Base-by-base conservation (phyloP, 2,888 invertebrate genomes). In the Pasiphila rectangulata region DNA sequence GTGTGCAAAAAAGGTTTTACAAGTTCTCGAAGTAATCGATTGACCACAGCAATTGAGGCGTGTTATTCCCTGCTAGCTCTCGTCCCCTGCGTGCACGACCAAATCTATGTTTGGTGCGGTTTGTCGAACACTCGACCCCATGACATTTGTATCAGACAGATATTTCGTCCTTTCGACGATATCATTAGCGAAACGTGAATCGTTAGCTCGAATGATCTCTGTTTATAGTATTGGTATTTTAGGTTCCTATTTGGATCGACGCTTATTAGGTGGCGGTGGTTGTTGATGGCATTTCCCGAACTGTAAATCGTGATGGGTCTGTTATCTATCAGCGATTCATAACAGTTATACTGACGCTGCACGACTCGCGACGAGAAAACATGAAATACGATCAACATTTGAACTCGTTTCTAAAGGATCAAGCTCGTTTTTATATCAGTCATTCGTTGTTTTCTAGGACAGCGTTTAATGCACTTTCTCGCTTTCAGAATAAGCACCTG, bases 141-240 rank as follows among this genome's bases (percentile, higher is more conserved):
- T 45, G 56, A 35, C 58, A 54, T 54, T 58, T 54, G 46, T 25
- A 30, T 44, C 43, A 32, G 54, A 46, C 37, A 20, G 51, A 49
- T 52, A 52, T 52, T 52, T 53, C 43, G 50, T 48, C 45, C 42
- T 37, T 47, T 46, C 58, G 45, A 51, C 56, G 51, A 56, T 56
- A 59, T 52, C 49, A 56, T 59, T 59, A 59, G 54, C 24, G 43
- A 39, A 54, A 53, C 58, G 58, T 54, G 58, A 51, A 59, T 54
- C 54, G 56, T 51, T 57, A 39, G 45, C 29, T 40, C 41, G 29
- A 53, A 58, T 50, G 49, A 48, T 42, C 38, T 37, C 50, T 50
- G 54, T 56, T 56, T 54, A 51, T 49, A 47, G 49, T 39, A 52
- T 45, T 51, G 56, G 51, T 57, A 53, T 57, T 57, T 54, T 24